Evolutionary conservation across 2,797 vertebrate genomes (phyloP), one percentile per base, ranked within the genome.

Genomic region (Pteropus rufus): DNA sequence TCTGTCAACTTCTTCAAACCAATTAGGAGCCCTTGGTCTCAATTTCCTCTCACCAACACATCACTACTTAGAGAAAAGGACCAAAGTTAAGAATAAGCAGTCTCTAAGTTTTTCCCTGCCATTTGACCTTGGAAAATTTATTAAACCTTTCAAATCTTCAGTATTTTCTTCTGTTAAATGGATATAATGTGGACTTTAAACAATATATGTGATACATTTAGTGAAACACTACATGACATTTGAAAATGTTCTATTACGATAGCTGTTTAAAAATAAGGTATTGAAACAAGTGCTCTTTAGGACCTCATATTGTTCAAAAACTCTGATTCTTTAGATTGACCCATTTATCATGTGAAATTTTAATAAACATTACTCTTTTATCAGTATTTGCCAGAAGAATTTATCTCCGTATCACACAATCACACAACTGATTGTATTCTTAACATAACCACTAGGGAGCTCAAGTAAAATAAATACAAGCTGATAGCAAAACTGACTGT

Each of bases 401-500:
- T 82, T 95, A 36, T 60, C 72, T 95, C 46, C 75, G 62, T 87
- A 77, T 90, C 73, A 79, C 24, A 70, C 19, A 89, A 77, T 90
- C 81, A 88, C 21, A 70, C 24, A 93, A 60, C 36, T 44, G 29
- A 93, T 18, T 94, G 4, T 52, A 72, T 84, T 79, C 58, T 79
- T 24, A 3, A 49, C 44, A 76, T 86, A 96, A 44, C 19, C 41
- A 70, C 24, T 72, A 69, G 60, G 70, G 16, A 91, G 81, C 39
- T 46, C 65, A 52, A 88, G 56, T n/a, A 67, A 96, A 94, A 80
- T 64, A 97, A 96, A 93, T 89, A 69, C 60, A 95, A 95, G 85
- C 88, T 2, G 26, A 29, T 10, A 85, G 26, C 34, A 97, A 95
- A 98, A 91, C 46, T 80, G 62, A 65, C 16, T 96, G 12, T 34